Conservation (phyloP, 2,113 vertebrate genomes). For the Cynoglossus semilaevis region DNA sequence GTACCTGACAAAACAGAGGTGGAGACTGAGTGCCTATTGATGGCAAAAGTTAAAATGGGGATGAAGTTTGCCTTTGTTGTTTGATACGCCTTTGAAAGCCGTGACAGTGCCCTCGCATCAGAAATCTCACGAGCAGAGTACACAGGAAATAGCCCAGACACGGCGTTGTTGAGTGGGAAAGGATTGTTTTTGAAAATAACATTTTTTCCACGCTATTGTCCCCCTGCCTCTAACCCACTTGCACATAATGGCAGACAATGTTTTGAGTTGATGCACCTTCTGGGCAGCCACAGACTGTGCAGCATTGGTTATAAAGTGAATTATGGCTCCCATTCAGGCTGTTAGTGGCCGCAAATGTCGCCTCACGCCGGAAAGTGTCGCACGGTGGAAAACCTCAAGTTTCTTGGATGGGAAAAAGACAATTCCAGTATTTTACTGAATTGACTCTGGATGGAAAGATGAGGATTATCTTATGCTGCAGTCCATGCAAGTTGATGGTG, state of each 20-base stretch:
- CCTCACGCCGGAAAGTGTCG: slow-evolving; percentile 45
- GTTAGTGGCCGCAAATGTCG: slow-evolving; percentile 67
- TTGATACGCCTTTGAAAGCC: slow-evolving; percentile 77
- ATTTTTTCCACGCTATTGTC: slow-evolving; percentile 71
- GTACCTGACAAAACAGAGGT: slow-evolving; percentile 51
- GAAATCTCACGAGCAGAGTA: slow-evolving; percentile 79
- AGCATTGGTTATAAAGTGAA: slow-evolving; percentile 74
- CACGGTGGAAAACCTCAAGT: slow-evolving; percentile 54
- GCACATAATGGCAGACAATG: slow-evolving; percentile 72
- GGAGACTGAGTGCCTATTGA: slow-evolving; percentile 45
- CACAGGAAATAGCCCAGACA: slow-evolving; percentile 79
- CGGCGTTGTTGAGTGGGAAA: slow-evolving; percentile 70
- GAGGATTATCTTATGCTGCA: slow-evolving; percentile 29
- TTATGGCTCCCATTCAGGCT: slow-evolving; percentile 71
- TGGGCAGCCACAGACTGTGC: slow-evolving; percentile 69
- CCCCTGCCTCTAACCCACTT: slow-evolving; percentile 63
- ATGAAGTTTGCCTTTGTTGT: slow-evolving; percentile 69
- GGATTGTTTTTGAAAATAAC: slow-evolving; percentile 77
- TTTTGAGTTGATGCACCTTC: slow-evolving; percentile 73
- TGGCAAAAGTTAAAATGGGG: slow-evolving; percentile 64
- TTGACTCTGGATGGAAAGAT: slow-evolving; percentile 13
- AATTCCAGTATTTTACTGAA: slow-evolving; percentile 48
- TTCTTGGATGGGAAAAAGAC: slow-evolving; percentile 63
- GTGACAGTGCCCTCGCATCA: slow-evolving; percentile 79
- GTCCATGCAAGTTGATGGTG: slow-evolving; percentile 47